phyloP scores from a whole-genome alignment of 35 echinoderm and acorn worm species.

The Holothuria glaberrima region DNA sequence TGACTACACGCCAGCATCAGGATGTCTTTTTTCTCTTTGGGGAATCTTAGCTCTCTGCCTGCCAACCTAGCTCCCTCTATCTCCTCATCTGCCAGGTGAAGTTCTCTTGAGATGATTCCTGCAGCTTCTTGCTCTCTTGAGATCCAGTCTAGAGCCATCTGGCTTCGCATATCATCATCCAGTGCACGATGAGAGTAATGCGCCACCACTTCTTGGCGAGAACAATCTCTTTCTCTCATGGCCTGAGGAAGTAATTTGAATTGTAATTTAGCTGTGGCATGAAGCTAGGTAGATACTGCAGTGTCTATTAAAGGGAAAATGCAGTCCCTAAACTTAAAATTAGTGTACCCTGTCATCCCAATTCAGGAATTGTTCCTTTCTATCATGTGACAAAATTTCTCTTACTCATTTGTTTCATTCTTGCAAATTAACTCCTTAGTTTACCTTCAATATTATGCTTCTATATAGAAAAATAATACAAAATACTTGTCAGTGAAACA shows the following conservation, averaged over 20 bases:
- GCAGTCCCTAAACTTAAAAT: no score
- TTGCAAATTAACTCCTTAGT: no score
- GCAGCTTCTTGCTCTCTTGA: constrained; percentile 90
- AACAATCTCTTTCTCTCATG: constrained; percentile 93
- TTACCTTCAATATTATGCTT: no score
- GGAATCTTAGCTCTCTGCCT: constrained; percentile 91
- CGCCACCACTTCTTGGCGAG: constrained; percentile 83
- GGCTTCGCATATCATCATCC: constrained; percentile 97
- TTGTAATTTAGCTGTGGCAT: no score
- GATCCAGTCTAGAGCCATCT: constrained; percentile 99
- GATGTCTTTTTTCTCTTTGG: constrained; percentile 99
- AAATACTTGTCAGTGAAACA: no score
- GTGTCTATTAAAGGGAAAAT: no score
- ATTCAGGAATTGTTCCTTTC: no score
- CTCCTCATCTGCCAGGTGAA: constrained; percentile 80
- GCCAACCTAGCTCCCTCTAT: constrained; percentile 88
- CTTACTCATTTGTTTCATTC: no score
- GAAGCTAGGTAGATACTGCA: no score
- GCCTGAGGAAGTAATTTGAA: constrained; percentile 51
- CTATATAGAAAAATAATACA: no score
- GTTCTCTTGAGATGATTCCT: constrained; percentile 79
- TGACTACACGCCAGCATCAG: constrained; percentile 98
- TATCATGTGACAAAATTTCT: no score
- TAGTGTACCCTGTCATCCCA: no score
- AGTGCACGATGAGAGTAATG: constrained; percentile 91